Conservation (phyloP, 2,113 vertebrate species). For the Epinephelus fuscoguttatus region DNA sequence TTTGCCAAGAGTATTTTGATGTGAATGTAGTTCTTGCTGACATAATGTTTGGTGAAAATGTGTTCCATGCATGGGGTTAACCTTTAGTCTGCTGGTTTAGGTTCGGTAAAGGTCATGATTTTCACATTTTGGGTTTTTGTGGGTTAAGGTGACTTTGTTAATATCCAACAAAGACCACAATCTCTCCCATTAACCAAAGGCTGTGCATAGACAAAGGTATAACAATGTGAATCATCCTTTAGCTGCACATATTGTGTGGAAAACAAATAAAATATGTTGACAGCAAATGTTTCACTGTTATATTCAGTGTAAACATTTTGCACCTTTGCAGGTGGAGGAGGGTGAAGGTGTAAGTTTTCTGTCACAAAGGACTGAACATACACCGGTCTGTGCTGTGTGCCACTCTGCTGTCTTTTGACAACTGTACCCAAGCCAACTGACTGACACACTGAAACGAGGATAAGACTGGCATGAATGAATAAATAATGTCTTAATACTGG, state of each 20-base stretch:
- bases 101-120: background rate
- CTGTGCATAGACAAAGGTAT: background rate
- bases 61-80: background rate
- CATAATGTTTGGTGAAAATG: background rate
- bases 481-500: too few relatives aligned
- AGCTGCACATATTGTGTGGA: background rate
- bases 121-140: slow-evolving; percentile 1
- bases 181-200: background rate
- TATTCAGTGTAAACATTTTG: background rate
- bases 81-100: slow-evolving; percentile 5
- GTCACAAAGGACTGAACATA: background rate
- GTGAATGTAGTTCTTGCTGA: background rate
- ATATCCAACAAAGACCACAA: background rate
- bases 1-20: background rate
- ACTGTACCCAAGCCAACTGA: background rate
- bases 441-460: background rate
- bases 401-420: background rate
- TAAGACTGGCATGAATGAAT: background rate
- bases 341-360: background rate
- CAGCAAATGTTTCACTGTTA: background rate
- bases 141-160: background rate
- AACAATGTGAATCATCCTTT: background rate
- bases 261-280: background rate
- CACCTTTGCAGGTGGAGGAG: background rate
- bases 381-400: background rate